A percentile compares a stretch with the other conserved stretches of the same genome.
Evolutionary conservation across 2,113 vertebrate species (phyloP).

Genomic region (Ondatra zibethicus): DNA sequence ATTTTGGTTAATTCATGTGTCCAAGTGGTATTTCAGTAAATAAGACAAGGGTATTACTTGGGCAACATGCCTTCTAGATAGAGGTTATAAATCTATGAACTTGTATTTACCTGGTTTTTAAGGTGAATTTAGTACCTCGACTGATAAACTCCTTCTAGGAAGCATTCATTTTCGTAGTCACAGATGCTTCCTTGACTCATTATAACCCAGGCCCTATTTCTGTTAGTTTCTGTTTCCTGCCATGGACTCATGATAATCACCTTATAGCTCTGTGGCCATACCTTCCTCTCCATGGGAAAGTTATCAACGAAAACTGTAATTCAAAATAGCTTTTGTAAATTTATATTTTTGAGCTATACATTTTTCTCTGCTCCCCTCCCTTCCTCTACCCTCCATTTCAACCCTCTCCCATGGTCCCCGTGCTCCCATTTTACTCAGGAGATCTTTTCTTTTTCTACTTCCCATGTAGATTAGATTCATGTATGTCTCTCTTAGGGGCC

Average conservation of each 20-base stretch:
- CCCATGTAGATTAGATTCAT: too few relatives aligned
- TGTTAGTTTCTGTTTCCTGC: background rate
- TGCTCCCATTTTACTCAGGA: too few relatives aligned
- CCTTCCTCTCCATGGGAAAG: background rate
- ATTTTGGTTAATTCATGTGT: background rate
- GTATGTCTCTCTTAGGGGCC: too few relatives aligned
- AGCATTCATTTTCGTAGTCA: background rate
- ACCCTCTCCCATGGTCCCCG: too few relatives aligned
- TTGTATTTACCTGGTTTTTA: background rate
- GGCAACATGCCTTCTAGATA: background rate
- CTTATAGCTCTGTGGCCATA: background rate
- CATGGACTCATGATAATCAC: background rate
- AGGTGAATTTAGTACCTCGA: background rate
- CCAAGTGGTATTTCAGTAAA: background rate
- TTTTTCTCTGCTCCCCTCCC: too few relatives aligned
- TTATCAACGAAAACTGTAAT: background rate
- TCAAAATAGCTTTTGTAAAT: too few relatives aligned
- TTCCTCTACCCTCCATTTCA: too few relatives aligned
- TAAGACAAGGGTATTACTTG: background rate
- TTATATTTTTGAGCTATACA: too few relatives aligned
- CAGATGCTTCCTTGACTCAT: fast-evolving
- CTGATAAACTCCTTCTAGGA: fast-evolving
- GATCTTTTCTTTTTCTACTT: too few relatives aligned
- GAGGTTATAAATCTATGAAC: background rate
- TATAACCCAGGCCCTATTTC: background rate